These are phyloP conservation scores for Triplophysa tibetana DNA, from an alignment of 2,113 vertebrate species.

Conservation along the genomic window DNA sequence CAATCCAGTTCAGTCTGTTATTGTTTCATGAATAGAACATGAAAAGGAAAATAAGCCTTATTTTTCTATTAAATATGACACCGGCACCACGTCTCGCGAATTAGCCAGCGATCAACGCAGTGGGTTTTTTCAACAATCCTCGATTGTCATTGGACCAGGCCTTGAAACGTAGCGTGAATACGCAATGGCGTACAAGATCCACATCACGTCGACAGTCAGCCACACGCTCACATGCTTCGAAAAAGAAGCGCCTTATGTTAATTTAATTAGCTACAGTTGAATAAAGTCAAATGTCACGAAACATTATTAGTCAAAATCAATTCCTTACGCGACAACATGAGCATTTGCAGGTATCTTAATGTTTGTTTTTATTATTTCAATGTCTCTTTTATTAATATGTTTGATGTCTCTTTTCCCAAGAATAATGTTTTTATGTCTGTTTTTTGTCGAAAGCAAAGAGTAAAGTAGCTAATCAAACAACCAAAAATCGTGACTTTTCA, in stretches of 20 bases:
- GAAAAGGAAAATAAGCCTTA: conserved; percentile 10
- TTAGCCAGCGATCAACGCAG: conserved; percentile 40
- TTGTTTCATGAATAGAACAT: conserved; percentile 40
- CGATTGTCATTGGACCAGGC: conserved; percentile 9
- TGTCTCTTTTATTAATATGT: no score
- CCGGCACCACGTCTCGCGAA: conserved; percentile 36
- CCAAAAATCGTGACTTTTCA: no score
- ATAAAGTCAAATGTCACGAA: background rate
- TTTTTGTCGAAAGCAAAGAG: no score
- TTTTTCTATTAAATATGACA: conserved; percentile 33
- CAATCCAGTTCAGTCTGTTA: conserved; percentile 43
- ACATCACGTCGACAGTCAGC: conserved; percentile 11
- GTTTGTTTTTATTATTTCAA: no score
- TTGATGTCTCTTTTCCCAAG: no score
- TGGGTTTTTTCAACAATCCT: conserved; percentile 18
- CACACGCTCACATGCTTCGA: background rate
- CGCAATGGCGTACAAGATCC: conserved; percentile 19
- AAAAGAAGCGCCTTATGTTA: background rate
- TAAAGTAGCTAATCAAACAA: no score
- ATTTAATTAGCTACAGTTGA: background rate
- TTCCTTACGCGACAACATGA: background rate
- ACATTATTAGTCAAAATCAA: background rate
- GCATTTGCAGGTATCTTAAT: no score
- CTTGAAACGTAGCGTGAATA: background rate
- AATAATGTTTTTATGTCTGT: no score